phyloP scores from a whole-genome alignment of 2,113 vertebrate species.

The Boulengeromyrus knoepffleri region DNA sequence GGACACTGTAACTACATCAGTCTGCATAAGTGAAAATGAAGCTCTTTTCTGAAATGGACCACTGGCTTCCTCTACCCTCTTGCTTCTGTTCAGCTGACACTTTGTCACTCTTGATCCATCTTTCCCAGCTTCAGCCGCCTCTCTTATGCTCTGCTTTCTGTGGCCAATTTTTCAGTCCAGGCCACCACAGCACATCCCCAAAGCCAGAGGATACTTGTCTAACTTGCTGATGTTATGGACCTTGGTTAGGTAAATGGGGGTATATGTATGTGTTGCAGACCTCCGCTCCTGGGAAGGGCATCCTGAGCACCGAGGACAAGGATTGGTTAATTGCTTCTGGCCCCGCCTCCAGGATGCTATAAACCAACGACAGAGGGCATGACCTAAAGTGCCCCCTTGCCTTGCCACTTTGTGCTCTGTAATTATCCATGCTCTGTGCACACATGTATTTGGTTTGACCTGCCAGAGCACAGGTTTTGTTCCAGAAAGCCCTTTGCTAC shows the following conservation, averaged over 20 bases:
- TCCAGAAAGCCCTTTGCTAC: neutral
- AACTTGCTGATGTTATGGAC: neutral
- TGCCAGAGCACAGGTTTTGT: neutral
- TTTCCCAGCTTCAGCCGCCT: neutral
- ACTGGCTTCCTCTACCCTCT: neutral
- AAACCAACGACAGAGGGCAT: neutral
- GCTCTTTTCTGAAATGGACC: neutral
- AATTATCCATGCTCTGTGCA: neutral
- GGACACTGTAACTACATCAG: neutral
- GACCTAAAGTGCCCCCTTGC: neutral
- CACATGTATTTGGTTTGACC: neutral
- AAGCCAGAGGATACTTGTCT: neutral
- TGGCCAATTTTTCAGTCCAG: neutral
- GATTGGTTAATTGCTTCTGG: neutral
- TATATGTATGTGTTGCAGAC: neutral
- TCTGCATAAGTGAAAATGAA: neutral
- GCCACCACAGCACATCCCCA: neutral
- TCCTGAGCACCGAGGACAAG: neutral
- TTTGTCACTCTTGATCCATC: neutral
- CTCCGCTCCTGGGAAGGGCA: neutral
- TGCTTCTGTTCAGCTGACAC: neutral
- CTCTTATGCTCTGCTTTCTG: neutral
- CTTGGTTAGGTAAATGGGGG: neutral
- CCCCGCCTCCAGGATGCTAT: neutral
- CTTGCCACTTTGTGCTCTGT: neutral